Base-by-base conservation (phyloP, 2,888 invertebrate genomes). In the Chrysomela aeneicollis region DNA sequence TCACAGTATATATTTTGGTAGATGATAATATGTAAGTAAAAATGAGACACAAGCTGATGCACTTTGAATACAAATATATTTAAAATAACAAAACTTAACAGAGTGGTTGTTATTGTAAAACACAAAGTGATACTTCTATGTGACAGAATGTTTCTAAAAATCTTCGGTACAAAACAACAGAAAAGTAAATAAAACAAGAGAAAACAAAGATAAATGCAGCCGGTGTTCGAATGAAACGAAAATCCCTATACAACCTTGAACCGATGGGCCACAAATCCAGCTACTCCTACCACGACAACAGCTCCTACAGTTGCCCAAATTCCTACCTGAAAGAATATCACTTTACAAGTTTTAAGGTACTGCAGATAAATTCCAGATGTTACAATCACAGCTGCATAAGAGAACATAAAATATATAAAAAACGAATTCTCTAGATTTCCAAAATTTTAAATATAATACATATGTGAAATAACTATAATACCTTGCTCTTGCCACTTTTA, bases 231-330 rank as follows among this genome's bases (percentile, higher is more conserved):
- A 37, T 17, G 12, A 15, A 22, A 15, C 18, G 9, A 53, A 60
- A 52, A 58, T 58, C 19, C 22, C 37, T 35, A 32, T 35, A 42
- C 17, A 52, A 53, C 84, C 85, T 90, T 89, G 83, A 92, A 90
- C 78, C 90, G 88, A 82, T 92, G 92, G 62, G 91, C 89, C 57
- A 92, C 87, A 60, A 91, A 87, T 69, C 92, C 92, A 61, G 89
- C 88, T 64, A 90, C 86, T 59, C 91, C 89, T 72, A 92, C 89
- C 58, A 88, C 85, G 60, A 89, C 81, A 54, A 88, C 87, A 55
- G 90, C 87, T 63, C 92, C 84, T 69, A 92, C 82, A 15, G 93
- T 87, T 62, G 91, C 90, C 90, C 89, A 89, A 49, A 88, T 79
- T 49, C 87, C 77, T 79, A 87, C 84, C 85, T 86, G 77, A 61